These are phyloP conservation scores for Knipowitschia caucasica DNA, from an alignment of 2,797 vertebrate genomes.

Conservation along the genomic window DNA sequence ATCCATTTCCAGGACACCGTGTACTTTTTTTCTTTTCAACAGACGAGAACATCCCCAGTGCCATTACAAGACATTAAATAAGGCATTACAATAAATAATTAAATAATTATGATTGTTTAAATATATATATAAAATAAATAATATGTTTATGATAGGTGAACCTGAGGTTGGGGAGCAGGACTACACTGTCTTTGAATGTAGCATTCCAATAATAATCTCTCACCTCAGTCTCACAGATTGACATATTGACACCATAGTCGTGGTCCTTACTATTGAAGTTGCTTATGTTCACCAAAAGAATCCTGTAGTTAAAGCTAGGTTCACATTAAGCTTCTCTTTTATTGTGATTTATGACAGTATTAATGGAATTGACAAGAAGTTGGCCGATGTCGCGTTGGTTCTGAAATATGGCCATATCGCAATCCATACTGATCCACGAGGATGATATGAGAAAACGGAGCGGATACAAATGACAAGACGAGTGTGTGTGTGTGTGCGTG, in stretches of 20 bases:
- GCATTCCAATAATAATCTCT: no score
- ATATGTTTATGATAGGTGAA: no score
- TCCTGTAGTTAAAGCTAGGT: slow-evolving; percentile 31
- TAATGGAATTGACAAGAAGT: slow-evolving; percentile 48
- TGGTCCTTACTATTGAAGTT: slow-evolving; percentile 2
- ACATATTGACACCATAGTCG: no score
- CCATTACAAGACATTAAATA: neutral
- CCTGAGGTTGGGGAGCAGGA: no score
- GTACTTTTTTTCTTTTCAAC: neutral
- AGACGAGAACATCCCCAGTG: neutral
- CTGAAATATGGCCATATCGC: slow-evolving; percentile 41
- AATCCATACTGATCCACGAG: slow-evolving; percentile 46
- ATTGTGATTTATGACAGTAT: slow-evolving; percentile 51
- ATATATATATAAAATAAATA: no score
- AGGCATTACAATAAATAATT: neutral
- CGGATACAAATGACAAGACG: slow-evolving; percentile 51
- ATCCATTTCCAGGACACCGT: neutral
- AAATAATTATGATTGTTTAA: no score
- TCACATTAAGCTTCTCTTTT: slow-evolving; percentile 25
- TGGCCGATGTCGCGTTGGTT: slow-evolving; percentile 25
- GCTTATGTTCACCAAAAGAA: slow-evolving; percentile 13
- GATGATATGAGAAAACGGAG: slow-evolving; percentile 48
- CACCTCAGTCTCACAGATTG: no score
- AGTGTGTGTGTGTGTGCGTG: slow-evolving; percentile 23
- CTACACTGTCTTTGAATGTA: no score